Conservation (phyloP, 2,888 invertebrate species). For the Ditylenchus weischeri region DNA sequence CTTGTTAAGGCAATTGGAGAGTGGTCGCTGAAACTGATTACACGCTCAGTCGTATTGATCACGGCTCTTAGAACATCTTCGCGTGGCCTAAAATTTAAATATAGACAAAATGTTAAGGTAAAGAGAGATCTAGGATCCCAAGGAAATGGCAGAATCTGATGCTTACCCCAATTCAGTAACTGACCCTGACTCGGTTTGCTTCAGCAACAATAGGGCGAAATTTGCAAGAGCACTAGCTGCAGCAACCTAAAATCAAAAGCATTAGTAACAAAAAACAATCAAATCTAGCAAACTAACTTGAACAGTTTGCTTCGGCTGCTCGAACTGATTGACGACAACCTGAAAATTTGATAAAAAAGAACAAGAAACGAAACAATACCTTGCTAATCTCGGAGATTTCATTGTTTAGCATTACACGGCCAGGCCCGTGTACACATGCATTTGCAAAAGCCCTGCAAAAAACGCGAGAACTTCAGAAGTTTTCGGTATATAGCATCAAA, state of each 20-base stretch:
- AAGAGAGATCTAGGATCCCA: no score
- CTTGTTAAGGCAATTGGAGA: slow-evolving; percentile 69
- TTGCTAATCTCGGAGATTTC: slow-evolving; percentile 33
- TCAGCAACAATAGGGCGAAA: slow-evolving; percentile 42
- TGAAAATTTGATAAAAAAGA: no score
- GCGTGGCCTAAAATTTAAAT: slow-evolving; percentile 28
- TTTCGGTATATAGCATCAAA: no score
- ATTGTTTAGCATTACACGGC: slow-evolving; percentile 35
- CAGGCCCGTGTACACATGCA: slow-evolving; percentile 69
- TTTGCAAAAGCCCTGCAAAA: slow-evolving; percentile 76
- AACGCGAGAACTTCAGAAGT: slow-evolving; percentile 57
- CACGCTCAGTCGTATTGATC: slow-evolving; percentile 28
- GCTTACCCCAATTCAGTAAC: slow-evolving; percentile 43
- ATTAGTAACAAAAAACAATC: neutral
- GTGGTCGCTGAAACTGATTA: slow-evolving; percentile 19
- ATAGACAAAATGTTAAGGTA: no score
- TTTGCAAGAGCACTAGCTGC: slow-evolving; percentile 48
- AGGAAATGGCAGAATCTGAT: no score
- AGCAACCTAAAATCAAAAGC: slow-evolving; percentile 36
- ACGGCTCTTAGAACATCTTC: slow-evolving; percentile 50
- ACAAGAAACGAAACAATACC: neutral
- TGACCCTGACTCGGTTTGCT: slow-evolving; percentile 33
- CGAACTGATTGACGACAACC: slow-evolving; percentile 33
- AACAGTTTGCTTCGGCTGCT: slow-evolving; percentile 28
- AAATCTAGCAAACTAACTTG: slow-evolving; percentile 28